Evolutionary conservation across 2,113 vertebrate species (phyloP).

Genomic region (Probosciger aterrimus): DNA sequence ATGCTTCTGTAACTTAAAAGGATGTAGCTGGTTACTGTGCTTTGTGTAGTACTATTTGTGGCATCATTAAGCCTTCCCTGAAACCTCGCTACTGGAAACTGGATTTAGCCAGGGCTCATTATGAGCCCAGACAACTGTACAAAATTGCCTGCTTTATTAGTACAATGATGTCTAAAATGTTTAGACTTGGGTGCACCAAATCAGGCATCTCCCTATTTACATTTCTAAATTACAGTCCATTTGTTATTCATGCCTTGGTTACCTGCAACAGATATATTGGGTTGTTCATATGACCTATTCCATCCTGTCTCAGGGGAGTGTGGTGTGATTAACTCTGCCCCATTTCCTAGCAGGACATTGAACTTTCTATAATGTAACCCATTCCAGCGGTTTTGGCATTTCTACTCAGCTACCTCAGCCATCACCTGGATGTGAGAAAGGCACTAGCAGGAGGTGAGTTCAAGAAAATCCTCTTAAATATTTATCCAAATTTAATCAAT

Average conservation of each 20-base stretch:
- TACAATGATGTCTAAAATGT: neutral
- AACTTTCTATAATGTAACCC: neutral
- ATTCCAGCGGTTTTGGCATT: neutral
- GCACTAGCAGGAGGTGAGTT: neutral
- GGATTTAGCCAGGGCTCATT: conserved; percentile 10
- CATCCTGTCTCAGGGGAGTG: neutral
- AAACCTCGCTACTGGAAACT: neutral
- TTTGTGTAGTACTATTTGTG: conserved; percentile 3
- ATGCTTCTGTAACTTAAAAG: neutral
- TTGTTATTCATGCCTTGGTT: neutral
- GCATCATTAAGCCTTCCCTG: conserved; percentile 26
- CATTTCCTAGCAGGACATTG: neutral
- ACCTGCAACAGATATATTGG: neutral
- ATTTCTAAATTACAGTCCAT: neutral
- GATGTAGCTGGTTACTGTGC: neutral
- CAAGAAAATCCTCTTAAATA: neutral
- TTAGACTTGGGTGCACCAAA: neutral
- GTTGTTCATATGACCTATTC: neutral
- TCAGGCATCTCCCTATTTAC: neutral
- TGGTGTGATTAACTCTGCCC: neutral
- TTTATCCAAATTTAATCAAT: neutral
- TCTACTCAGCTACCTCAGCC: neutral
- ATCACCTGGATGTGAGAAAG: neutral
- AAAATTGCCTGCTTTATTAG: conserved; percentile 7
- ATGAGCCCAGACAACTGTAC: neutral